Conservation (phyloP, 2,113 vertebrate species). For the Tor tambroides region DNA sequence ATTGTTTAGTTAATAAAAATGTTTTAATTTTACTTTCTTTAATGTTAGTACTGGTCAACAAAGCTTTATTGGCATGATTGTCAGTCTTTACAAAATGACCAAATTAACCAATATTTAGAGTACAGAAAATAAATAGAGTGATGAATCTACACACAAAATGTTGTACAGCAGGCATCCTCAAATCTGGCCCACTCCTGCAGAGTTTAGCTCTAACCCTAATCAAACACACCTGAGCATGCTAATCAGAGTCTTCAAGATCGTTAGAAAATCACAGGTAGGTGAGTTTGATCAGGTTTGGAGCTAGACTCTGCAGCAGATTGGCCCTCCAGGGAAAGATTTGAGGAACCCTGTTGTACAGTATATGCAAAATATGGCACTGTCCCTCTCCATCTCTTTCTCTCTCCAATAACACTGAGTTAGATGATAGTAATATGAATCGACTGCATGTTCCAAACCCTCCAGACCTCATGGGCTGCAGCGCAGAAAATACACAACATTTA, state of each 20-base stretch:
- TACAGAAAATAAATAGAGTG: neutral
- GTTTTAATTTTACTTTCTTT: too few relatives aligned
- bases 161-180: too few relatives aligned
- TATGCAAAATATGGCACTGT: neutral
- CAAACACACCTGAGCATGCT: too few relatives aligned
- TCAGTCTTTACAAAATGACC: too few relatives aligned
- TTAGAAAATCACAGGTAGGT: too few relatives aligned
- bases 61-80: neutral
- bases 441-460: slow-evolving; percentile 21
- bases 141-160: neutral
- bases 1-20: neutral
- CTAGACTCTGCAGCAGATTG: too few relatives aligned
- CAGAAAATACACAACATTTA: slow-evolving; percentile 22
- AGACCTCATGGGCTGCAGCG: slow-evolving; percentile 23
- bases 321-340: too few relatives aligned
- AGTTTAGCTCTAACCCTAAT: too few relatives aligned
- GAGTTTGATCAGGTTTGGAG: too few relatives aligned
- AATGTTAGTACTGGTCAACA: neutral
- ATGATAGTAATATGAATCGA: slow-evolving; percentile 29
- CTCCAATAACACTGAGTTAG: slow-evolving; percentile 5
- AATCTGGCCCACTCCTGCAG: too few relatives aligned
- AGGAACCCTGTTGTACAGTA: too few relatives aligned
- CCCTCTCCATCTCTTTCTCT: neutral
- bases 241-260: too few relatives aligned
- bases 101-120: neutral